Percentiles rank a stretch among this genome's conserved stretches.
phyloP scores from a whole-genome alignment of 2,888 invertebrate genomes.

The Masnerella sp. region DNA sequence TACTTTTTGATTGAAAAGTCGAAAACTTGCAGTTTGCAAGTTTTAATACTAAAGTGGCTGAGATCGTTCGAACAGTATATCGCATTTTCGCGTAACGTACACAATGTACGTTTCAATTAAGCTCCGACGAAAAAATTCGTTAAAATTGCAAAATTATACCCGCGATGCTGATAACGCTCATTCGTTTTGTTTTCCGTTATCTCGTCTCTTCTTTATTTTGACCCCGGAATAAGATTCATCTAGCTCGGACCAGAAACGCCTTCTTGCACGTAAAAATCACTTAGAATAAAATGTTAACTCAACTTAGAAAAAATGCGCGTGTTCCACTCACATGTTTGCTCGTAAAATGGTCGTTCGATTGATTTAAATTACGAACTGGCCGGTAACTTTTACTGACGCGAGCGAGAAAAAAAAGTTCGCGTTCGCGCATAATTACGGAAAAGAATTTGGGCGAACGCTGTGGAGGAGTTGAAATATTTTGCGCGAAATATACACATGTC shows the following conservation, averaged over 20 bases:
- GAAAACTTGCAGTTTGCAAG: neutral
- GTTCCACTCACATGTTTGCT: conserved; percentile 1
- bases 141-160: conserved; percentile 24
- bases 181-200: conserved; percentile 39
- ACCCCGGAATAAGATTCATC: conserved; percentile 35
- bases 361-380: conserved; percentile 17
- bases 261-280: conserved; percentile 52
- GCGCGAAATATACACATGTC: conserved; percentile 7
- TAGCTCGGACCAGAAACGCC: conserved; percentile 35
- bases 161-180: conserved; percentile 19
- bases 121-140: conserved; percentile 8
- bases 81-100: neutral
- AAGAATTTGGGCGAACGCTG: no score
- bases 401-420: conserved; percentile 4
- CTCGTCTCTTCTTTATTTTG: conserved; percentile 40
- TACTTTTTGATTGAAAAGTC: neutral
- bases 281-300: conserved; percentile 47
- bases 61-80: no score
- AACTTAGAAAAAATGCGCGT: conserved; percentile 15
- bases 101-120: conserved; percentile 5
- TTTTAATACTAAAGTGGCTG: no score
- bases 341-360: conserved; percentile 17
- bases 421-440: neutral
- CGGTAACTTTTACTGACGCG: neutral
- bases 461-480: no score